Base-by-base conservation (phyloP, 2,888 invertebrate genomes). In the Amphiduros pacificus region DNA sequence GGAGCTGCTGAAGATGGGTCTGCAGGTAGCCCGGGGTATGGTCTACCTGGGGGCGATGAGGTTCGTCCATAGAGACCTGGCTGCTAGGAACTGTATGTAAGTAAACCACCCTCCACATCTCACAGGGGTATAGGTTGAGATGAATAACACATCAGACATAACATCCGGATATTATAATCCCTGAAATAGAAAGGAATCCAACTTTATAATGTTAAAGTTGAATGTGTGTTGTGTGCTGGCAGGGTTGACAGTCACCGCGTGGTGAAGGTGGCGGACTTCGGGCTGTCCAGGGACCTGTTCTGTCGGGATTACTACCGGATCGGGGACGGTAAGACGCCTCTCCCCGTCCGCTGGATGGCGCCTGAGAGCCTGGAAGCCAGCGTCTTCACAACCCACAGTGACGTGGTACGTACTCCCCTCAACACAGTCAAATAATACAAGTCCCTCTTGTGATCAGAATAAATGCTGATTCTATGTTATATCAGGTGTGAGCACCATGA, bases 61-160 rank as follows among this genome's bases (percentile, higher is more conserved):
- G 59, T 70, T 79, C 61, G 73, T 78, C 11, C 79, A 80, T 68
- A 69, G 79, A 24, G 78, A 79, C 67, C 70, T 80, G 56, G 78
- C 79, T n/a, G 85, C 85, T 11, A 75, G 85, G 61, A 86, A 86
- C 73, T 85, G 85, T 82, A 80, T 85, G 85, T 85, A 74, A 75
- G 83, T 79, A 44, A n/a, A n/a, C n/a, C n/a, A n/a, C n/a, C n/a
- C n/a, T n/a, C n/a, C n/a, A 14, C 5, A 50, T 50, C n/a, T n/a
- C n/a, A n/a, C n/a, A n/a, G n/a, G n/a, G n/a, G 17, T 22, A 14
- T 44, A 24, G 20, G 24, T 24, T 44, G 11, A 20, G 24, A 22
- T 6, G 20, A 44, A 44, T 44, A 6, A 44, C 44, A 44, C 6
- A 22, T 44, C 24, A 11, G 44, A 24, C 6, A 22, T 22, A 44